A percentile compares a stretch with the other conserved stretches of the same genome.
phyloP scores from a whole-genome alignment of 92 coral and sea anemone species.

The Heteractis magnifica region DNA sequence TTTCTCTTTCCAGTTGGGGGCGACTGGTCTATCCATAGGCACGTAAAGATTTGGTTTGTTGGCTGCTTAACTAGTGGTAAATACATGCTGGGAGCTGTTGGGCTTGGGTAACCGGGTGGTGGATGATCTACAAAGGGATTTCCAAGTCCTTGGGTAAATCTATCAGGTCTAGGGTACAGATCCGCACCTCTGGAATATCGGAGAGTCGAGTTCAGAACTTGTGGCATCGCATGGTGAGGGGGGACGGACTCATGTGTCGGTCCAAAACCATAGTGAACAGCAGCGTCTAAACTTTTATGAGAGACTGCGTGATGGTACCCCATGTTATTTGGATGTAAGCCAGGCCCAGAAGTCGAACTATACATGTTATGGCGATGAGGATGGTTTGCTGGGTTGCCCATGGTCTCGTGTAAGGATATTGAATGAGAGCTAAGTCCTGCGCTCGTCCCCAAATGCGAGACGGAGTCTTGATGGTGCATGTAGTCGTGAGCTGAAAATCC shows the following conservation, averaged over 20 bases:
- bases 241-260: conserved; percentile 76
- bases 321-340: conserved; percentile 82
- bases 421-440: conserved; percentile 78
- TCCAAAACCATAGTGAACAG: conserved; percentile 76
- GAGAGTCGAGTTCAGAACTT: conserved; percentile 63
- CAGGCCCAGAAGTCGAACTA: conserved; percentile 70
- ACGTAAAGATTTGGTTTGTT: conserved; percentile 91
- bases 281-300: conserved; percentile 84
- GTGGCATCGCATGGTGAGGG: conserved; percentile 86
- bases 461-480: conserved; percentile 76
- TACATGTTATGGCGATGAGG: conserved; percentile 85
- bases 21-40: conserved; percentile 97
- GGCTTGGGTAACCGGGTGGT: conserved; percentile 75
- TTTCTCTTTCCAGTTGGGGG: conserved; percentile 83
- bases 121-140: conserved; percentile 81
- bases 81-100: conserved; percentile 77
- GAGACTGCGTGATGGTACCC: conserved; percentile 85
- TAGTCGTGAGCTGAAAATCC: conserved; percentile 84
- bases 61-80: conserved; percentile 89
- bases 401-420: conserved; percentile 79
- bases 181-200: conserved; percentile 74
- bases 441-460: conserved; percentile 75
- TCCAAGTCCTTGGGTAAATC: conserved; percentile 79
- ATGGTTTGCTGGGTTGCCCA: conserved; percentile 78
- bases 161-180: conserved; percentile 68